These are phyloP conservation scores for Epinephelus cyanopodus DNA, from an alignment of 2,113 vertebrate genomes.

Conservation along the genomic window DNA sequence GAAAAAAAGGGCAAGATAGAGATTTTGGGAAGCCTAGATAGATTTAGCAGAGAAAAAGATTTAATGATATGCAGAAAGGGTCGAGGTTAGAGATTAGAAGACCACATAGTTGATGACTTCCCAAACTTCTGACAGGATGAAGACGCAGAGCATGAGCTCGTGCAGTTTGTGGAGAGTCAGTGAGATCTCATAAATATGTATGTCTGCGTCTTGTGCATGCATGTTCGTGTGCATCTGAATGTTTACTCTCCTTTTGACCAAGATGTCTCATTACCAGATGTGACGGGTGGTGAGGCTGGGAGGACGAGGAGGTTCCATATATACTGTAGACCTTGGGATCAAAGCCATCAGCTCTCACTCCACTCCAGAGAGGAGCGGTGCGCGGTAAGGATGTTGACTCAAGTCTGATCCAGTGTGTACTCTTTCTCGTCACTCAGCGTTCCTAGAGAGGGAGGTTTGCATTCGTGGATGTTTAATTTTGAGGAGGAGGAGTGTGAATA, in stretches of 20 bases:
- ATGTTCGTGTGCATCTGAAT: constrained; percentile 1
- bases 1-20: not conserved
- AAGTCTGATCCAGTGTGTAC: constrained; percentile 72
- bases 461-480: constrained; percentile 63
- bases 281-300: not conserved
- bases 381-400: constrained; percentile 78
- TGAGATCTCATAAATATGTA: constrained; percentile 58
- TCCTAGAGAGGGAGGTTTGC: constrained; percentile 52
- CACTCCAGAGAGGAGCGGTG: constrained; percentile 58
- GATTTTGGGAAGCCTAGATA: not conserved
- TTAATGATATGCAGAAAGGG: not conserved
- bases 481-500: constrained; percentile 52
- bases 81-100: constrained; percentile 13
- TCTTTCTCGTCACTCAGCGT: constrained; percentile 39
- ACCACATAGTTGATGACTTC: not conserved
- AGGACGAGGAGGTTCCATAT: not conserved
- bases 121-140: not conserved
- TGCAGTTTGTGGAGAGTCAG: not conserved
- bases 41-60: not conserved
- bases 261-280: constrained; percentile 54
- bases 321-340: constrained; percentile 43
- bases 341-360: constrained; percentile 47
- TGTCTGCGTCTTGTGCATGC: constrained; percentile 24
- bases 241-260: constrained; percentile 50
- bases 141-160: constrained; percentile 1